phyloP scores from a whole-genome alignment of 2,113 vertebrate genomes.

The Oreochromis tanganicae region DNA sequence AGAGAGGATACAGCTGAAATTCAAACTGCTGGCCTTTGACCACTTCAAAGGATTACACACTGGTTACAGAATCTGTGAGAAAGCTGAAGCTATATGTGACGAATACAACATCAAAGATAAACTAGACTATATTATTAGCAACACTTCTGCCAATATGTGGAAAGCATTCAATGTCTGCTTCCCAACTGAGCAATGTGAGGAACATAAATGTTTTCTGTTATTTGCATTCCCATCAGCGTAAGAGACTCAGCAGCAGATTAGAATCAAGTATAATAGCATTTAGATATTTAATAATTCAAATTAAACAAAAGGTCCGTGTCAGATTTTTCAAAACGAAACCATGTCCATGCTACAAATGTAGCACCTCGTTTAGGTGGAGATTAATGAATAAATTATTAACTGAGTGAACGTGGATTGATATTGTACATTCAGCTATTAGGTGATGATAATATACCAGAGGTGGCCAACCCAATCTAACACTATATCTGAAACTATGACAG shows the following conservation, averaged over 20 bases:
- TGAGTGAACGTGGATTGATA: too few species aligned
- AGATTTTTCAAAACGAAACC: too few species aligned
- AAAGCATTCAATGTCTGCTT: background rate
- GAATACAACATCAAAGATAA: background rate
- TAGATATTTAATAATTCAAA: too few species aligned
- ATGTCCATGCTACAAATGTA: too few species aligned
- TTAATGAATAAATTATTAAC: too few species aligned
- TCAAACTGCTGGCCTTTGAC: background rate
- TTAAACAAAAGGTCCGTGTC: too few species aligned
- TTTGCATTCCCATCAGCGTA: background rate
- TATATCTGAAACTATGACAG: background rate
- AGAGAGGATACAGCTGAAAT: background rate
- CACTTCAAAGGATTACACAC: background rate
- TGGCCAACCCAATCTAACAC: too few species aligned
- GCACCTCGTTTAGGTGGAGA: too few species aligned
- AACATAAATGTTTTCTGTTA: background rate
- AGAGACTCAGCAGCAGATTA: too few species aligned
- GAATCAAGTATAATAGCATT: too few species aligned
- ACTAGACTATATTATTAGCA: background rate
- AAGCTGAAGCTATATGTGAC: background rate
- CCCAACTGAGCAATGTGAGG: background rate
- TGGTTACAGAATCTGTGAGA: background rate
- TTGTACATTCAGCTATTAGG: too few species aligned
- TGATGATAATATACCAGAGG: too few species aligned
- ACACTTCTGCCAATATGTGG: background rate